These are phyloP conservation scores for Cerastoderma edule DNA, from an alignment of 2,888 invertebrate species.

Conservation along the genomic window DNA sequence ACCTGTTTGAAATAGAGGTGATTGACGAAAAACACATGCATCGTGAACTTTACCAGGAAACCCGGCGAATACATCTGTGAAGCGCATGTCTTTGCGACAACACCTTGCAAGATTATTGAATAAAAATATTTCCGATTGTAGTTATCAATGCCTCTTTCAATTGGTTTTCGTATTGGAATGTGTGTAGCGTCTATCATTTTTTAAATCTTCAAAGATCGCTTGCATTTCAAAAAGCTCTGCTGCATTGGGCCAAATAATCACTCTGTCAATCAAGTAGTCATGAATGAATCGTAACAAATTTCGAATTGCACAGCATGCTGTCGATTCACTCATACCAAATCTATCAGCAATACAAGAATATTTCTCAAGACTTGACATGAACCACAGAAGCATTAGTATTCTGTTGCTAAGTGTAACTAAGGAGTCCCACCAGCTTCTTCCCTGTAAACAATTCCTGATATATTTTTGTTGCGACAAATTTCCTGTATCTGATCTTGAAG, in stretches of 20 bases:
- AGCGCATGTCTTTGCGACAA: constrained; percentile 21
- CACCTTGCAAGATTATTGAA: constrained; percentile 35
- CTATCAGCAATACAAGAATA: constrained; percentile 31
- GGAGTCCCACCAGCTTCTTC: constrained; percentile 14
- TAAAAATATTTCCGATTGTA: constrained; percentile 33
- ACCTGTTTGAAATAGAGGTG: constrained; percentile 20
- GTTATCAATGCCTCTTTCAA: constrained; percentile 23
- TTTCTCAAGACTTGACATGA: constrained; percentile 30
- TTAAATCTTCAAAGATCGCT: constrained; percentile 18
- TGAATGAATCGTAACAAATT: constrained; percentile 23
- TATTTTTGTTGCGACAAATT: constrained; percentile 16
- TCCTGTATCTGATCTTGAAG: constrained; percentile 8
- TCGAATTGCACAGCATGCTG: constrained; percentile 28
- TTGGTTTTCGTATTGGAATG: constrained; percentile 26
- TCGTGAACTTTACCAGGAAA: constrained; percentile 40
- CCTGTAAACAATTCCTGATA: constrained; percentile 13
- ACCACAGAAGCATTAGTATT: constrained; percentile 35
- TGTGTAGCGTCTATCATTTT: constrained; percentile 38
- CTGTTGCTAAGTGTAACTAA: constrained; percentile 11
- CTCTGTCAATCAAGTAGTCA: constrained; percentile 15
- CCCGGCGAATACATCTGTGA: constrained; percentile 33
- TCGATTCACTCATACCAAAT: constrained; percentile 33
- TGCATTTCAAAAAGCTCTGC: constrained; percentile 27
- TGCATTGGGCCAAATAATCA: constrained; percentile 31
- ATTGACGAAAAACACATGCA: constrained; percentile 29